Evolutionary conservation across 1,140 invertebrate species (phyloP), one percentile per base, ranked within the genome.

Genomic region (Lutraria rhynchaena): DNA sequence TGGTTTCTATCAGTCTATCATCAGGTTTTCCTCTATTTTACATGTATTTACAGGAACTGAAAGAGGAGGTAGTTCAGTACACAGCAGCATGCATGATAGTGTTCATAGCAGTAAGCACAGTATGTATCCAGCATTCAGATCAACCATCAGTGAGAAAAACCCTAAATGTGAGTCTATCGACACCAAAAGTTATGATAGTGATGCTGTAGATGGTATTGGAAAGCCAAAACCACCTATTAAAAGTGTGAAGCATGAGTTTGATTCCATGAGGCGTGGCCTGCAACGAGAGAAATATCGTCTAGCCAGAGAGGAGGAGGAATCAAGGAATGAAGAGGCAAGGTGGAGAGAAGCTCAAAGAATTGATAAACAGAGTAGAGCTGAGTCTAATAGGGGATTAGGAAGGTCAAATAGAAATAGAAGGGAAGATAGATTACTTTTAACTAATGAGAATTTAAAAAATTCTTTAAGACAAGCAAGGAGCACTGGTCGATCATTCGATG

Each of bases 31-130:
- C n/a, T n/a, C n/a, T n/a, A n/a, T n/a, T n/a, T n/a, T n/a, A n/a
- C n/a, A n/a, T n/a, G n/a, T n/a, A n/a, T n/a, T 41, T 49, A 5
- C 44, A 51, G 63, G 24, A 24, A 41, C 41, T 46, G 37, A 46
- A 51, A 37, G 22, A 22, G 63, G 63, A 17, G 63, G 44, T 1
- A 67, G 63, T 46, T 49, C 44, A 1, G 44, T 49, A 3, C 73
- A 75, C 31, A 61, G 73, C 19, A 60, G 55, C 46, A 33, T 24
- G 3, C 69, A 71, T 37, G 35, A 35, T 33, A 63, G 57, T 51
- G 73, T 63, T 31, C 75, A 77, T 49, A 77, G 60, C 44, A 77
- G 75, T 33, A 65, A 67, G 33, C 75, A 63, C n/a, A 77, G 75
- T 41, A 77, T 46, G 29, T 77, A 77, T 46, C 75, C 75, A 33